Percentiles rank a stretch among this genome's conserved stretches.
phyloP scores from a whole-genome alignment of 2,888 invertebrate species.

The Acholoe squamosa region DNA sequence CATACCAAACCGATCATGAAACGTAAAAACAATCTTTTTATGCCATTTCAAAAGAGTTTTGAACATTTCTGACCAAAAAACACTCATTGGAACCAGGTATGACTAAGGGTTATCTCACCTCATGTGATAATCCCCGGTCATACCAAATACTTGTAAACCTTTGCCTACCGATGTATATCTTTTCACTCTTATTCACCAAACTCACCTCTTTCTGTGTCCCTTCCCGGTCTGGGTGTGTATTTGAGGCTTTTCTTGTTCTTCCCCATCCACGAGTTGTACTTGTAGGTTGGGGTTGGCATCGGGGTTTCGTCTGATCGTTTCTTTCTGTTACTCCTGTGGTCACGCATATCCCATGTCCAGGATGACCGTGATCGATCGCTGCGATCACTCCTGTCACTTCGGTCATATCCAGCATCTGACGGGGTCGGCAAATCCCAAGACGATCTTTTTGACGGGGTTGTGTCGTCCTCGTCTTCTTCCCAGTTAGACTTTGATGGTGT shows the following conservation, averaged over 20 bases:
- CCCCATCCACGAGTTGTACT: conserved; percentile 90
- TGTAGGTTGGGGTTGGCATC: conserved; percentile 93
- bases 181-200: background rate
- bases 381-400: conserved; percentile 69
- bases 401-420: conserved; percentile 69
- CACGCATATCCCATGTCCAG: background rate
- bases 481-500: conserved; percentile 86
- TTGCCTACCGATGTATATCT: no score
- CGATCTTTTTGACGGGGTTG: conserved; percentile 85
- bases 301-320: conserved; percentile 86
- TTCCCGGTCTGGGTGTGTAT: conserved; percentile 78
- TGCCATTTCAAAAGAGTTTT: no score
- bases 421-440: conserved; percentile 98
- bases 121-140: no score
- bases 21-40: no score
- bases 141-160: no score
- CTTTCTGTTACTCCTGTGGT: conserved; percentile 52
- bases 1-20: no score
- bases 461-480: conserved; percentile 86
- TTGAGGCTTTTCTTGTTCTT: conserved; percentile 86
- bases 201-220: conserved; percentile 30
- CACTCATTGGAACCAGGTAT: no score
- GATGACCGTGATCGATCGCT: background rate
- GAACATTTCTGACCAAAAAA: no score
- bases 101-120: no score